phyloP scores from a whole-genome alignment of 1,140 invertebrate genomes.

The Drosophila nannoptera region DNA sequence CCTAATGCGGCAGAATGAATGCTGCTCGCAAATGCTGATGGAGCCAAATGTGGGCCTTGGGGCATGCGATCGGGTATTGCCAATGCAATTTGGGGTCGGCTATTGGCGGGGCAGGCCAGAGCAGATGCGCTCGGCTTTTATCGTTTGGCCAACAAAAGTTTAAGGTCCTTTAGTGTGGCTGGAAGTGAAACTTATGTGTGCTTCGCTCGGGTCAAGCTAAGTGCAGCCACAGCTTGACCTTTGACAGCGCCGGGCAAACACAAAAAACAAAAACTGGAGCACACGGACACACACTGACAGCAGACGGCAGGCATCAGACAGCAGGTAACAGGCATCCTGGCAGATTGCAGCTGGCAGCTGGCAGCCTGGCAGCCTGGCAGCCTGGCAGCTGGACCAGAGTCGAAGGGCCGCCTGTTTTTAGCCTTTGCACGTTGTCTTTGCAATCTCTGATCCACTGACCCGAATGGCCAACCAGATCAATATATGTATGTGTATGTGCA shows the following conservation, averaged over 20 bases:
- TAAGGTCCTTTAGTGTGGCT: conserved; percentile 36
- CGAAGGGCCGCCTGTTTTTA: conserved; percentile 46
- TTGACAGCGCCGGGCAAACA: conserved; percentile 43
- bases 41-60: conserved; percentile 4
- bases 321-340: not conserved
- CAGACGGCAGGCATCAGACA: not conserved
- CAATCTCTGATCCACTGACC: conserved; percentile 71
- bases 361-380: not conserved
- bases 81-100: conserved; percentile 16
- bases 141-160: conserved; percentile 12
- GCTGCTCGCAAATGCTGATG: conserved; percentile 29
- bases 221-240: conserved; percentile 49
- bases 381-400: not conserved
- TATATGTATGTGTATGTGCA: conserved; percentile 2
- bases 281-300: conserved; percentile 22
- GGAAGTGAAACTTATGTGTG: conserved; percentile 22
- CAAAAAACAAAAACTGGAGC: conserved; percentile 56
- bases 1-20: conserved; percentile 43
- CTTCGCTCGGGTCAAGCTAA: not conserved
- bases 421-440: conserved; percentile 65
- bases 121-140: conserved; percentile 22
- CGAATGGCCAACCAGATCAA: conserved; percentile 37
- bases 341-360: not conserved
- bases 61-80: conserved; percentile 14
- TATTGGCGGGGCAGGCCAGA: conserved; percentile 10